These are phyloP conservation scores for Drosophila borealis DNA, from an alignment of 2,888 invertebrate species.

Conservation along the genomic window DNA sequence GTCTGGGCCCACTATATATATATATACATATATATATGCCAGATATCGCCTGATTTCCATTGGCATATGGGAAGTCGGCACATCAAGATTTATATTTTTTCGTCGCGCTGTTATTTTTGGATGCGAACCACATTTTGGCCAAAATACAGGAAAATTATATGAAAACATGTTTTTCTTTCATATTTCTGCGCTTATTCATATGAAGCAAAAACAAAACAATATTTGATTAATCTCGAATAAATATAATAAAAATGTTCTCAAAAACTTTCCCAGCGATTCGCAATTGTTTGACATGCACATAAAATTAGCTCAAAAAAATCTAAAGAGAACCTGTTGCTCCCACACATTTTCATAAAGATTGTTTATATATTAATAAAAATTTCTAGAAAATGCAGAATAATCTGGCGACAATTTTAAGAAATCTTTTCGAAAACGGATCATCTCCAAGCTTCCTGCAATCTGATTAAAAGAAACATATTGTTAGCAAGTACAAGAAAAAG, in stretches of 20 bases:
- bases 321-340: conserved; percentile 4
- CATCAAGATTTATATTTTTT: conserved; percentile 61
- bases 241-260: background rate
- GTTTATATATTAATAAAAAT: background rate
- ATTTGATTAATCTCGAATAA: conserved; percentile 51
- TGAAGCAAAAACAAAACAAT: conserved; percentile 25
- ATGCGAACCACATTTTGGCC: conserved; percentile 49
- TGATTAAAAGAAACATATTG: background rate
- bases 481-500: background rate
- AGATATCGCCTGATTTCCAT: conserved; percentile 59
- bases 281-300: background rate
- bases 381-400: background rate
- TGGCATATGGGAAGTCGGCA: conserved; percentile 61
- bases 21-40: conserved; percentile 21
- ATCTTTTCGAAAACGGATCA: background rate
- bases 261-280: background rate
- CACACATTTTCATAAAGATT: conserved; percentile 1
- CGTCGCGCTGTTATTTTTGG: conserved; percentile 66
- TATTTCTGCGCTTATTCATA: conserved; percentile 65
- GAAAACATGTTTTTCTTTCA: conserved; percentile 64
- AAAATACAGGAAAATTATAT: conserved; percentile 42
- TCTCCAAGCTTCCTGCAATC: background rate
- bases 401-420: background rate
- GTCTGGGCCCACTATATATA: conserved; percentile 19
- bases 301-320: conserved; percentile 12